Base-by-base conservation (phyloP, 2,888 invertebrate species). In the Axea sp. region DNA sequence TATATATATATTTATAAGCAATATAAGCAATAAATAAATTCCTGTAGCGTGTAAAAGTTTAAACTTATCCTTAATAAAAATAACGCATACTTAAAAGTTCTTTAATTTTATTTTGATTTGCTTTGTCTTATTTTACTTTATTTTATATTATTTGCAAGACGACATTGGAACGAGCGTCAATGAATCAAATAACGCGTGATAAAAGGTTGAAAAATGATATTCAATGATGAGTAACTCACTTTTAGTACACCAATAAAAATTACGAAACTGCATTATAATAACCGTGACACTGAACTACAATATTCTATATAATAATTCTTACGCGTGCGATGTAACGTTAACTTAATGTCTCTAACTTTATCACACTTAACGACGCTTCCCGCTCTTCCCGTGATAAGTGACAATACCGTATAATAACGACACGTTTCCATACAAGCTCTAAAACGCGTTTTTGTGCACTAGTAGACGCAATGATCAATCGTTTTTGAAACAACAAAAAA, bases 231-330 rank as follows among this genome's bases (percentile, higher is more conserved):
- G 2, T 30, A 9, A 37, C 53, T 53, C 37, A 53, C 53, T 53
- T 37, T 53, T n/a, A 17, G 28, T 12, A 17, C 17, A 17, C 12
- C 11, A 11, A 41, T 17, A 6, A 8, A 57, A 41, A 57, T 60
- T 8, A 37, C 22, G 28, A 47, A 60, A 37, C 28, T 17, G 24
- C 37, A 37, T 47, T 60, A 60, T 33, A 35, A 26, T 28, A 65
- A 43, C 53, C 43, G 45, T 65, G 41, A 65, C 65, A 65, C 65
- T 65, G 53, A 53, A 65, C 45, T 53, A 65, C 43, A 53, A 53
- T 53, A 41, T 65, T 51, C 35, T 37, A 53, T 41, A 41, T 55
- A 45, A 65, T 65, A 49, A 57, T 57, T 57, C 65, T 53, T 26
- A 41, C 53, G 53, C 39, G 53, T 28, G 39, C 39, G 37, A 35